Base-by-base conservation (phyloP, 2,888 invertebrate genomes). In the Drosophila demipolita region DNA sequence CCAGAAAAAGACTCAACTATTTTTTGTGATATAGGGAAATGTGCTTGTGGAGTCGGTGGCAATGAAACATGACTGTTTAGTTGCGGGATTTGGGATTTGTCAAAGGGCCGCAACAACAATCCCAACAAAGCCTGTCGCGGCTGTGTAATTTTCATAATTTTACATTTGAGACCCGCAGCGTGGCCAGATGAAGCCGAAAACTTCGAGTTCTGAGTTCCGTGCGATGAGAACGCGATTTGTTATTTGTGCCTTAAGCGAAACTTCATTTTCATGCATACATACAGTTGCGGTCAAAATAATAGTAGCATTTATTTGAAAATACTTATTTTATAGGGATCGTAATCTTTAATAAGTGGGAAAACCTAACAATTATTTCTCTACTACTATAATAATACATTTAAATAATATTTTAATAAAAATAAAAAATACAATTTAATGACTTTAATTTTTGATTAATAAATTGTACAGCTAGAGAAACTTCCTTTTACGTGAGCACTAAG, bases 21-120 rank as follows among this genome's bases (percentile, higher is more conserved):
- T 67, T 87, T 69, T 50, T 82, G 62, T 67, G 58, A 67, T 75
- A 78, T 75, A 76, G 73, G 67, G 74, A 79, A 88, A 75, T 83
- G 68, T 72, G 59, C 35, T 36, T 40, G 38, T 52, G 68, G 71
- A 73, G 75, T 64, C n/a, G 73, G 38, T 73, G 78, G 79, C 67
- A 73, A 83, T 88, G 77, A 88, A 85, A 75, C 69, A 80, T 54
- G 68, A 58, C 73, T 87, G 82, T 89, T 84, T 89, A 87, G 87
- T 78, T 60, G 48, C 87, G 60, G 85, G 82, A 87, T 83, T 89
- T 89, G 69, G 90, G 83, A 90, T 86, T 90, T 85, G 77, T 89
- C 90, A 87, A 90, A 84, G 83, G 65, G 55, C 74, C 58, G 54
- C 53, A 45, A 20, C n/a, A 48, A 67, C 66, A 73, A 78, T 67